These are phyloP conservation scores for Toxotes lorentzi DNA, from an alignment of 2,797 vertebrate genomes.

Conservation along the genomic window DNA sequence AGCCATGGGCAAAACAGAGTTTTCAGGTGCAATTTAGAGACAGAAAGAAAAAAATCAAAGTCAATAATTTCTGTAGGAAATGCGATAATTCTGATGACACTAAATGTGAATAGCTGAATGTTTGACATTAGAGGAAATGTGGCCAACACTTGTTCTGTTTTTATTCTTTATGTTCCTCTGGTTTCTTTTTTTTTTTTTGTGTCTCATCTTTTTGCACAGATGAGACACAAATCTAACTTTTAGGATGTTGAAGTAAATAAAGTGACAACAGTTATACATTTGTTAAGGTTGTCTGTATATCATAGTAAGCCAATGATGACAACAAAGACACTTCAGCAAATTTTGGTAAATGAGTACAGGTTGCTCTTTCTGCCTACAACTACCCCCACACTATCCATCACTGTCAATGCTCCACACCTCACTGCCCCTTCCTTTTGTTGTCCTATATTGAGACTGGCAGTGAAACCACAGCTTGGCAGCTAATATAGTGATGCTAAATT, in stretches of 20 bases:
- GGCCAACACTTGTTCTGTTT: too few relatives aligned
- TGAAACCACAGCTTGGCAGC: constrained; percentile 50
- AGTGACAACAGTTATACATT: neutral
- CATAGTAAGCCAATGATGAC: neutral
- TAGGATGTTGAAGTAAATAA: neutral
- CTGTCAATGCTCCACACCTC: constrained; percentile 38
- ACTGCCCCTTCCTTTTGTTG: constrained; percentile 36
- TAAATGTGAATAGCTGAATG: neutral
- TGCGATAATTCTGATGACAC: neutral
- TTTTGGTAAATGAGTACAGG: constrained; percentile 28
- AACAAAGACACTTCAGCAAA: neutral
- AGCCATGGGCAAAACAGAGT: constrained; percentile 3
- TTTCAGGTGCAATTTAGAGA: constrained; percentile 1
- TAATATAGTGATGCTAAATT: constrained; percentile 62
- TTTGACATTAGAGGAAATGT: too few relatives aligned
- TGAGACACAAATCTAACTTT: neutral
- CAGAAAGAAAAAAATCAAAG: neutral
- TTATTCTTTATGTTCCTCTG: too few relatives aligned
- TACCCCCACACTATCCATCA: constrained; percentile 68
- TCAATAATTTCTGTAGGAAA: neutral
- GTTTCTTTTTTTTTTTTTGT: too few relatives aligned
- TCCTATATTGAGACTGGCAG: constrained; percentile 45
- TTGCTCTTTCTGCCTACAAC: neutral
- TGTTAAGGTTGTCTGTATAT: neutral
- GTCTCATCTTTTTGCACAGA: neutral